Conservation (phyloP, 92 coral and sea anemone species). For the Nematostella vectensis region DNA sequence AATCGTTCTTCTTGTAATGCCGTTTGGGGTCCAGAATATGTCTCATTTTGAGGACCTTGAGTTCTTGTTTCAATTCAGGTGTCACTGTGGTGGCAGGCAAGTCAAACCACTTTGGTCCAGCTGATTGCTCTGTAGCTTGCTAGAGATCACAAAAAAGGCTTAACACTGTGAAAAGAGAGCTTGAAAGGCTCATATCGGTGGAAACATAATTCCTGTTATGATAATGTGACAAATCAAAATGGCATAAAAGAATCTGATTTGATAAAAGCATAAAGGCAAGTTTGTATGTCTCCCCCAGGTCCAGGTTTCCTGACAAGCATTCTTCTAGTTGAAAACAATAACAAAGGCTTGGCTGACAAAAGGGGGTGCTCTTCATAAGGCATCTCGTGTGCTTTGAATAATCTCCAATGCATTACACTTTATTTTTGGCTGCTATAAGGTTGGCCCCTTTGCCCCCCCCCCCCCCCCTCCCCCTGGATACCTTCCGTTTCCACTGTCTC, state of each 20-base stretch:
- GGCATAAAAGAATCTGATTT: neutral
- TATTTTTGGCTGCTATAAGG: too few relatives aligned
- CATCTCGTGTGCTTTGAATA: too few relatives aligned
- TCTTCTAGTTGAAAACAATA: too few relatives aligned
- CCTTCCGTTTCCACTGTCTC: slow-evolving; percentile 64
- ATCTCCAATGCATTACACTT: too few relatives aligned
- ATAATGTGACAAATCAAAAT: neutral
- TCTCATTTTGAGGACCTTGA: slow-evolving; percentile 79
- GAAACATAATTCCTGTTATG: too few relatives aligned
- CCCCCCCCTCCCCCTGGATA: slow-evolving; percentile 7
- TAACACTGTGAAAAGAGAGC: too few relatives aligned
- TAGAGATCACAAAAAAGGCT: slow-evolving; percentile 9
- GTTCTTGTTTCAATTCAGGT: slow-evolving; percentile 74
- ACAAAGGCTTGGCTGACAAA: too few relatives aligned
- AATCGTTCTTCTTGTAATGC: slow-evolving; percentile 87
- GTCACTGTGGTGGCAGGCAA: slow-evolving; percentile 88
- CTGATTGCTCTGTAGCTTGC: slow-evolving; percentile 67
- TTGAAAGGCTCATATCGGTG: too few relatives aligned
- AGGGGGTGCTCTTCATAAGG: too few relatives aligned
- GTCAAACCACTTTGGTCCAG: slow-evolving; percentile 90
- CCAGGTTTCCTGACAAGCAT: too few relatives aligned
- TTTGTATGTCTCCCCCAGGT: too few relatives aligned
- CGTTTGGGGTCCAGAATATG: slow-evolving; percentile 81
- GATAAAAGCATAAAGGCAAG: too few relatives aligned
- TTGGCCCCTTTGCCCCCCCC: slow-evolving; percentile 6